A percentile compares a stretch with the other conserved stretches of the same genome.
Conservation (phyloP, 2,113 vertebrate genomes). For the Callorhinus ursinus region DNA sequence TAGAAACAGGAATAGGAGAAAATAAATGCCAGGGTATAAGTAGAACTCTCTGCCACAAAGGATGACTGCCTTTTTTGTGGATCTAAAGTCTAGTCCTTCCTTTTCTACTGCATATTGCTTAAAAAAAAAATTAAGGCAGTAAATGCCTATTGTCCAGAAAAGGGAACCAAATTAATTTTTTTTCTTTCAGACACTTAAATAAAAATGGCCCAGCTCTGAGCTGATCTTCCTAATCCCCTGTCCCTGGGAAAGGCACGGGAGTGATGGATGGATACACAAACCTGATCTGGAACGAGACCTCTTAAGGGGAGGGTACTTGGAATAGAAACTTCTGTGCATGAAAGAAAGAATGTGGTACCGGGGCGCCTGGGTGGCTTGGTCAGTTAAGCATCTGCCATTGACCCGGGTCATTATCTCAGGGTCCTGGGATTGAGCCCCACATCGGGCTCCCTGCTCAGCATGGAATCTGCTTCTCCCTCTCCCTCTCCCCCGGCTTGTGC, state of each 20-base stretch:
- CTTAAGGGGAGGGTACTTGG: not conserved
- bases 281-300: not conserved
- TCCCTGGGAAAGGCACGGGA: not conserved
- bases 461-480: too few species aligned
- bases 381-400: too few species aligned
- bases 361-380: too few species aligned
- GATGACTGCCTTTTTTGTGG: not conserved
- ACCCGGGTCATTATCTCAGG: too few species aligned
- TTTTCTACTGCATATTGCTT: not conserved
- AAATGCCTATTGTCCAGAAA: not conserved
- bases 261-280: not conserved
- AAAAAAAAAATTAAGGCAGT: not conserved
- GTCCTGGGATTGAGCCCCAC: too few species aligned
- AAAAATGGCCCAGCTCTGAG: not conserved
- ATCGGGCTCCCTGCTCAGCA: too few species aligned
- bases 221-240: not conserved
- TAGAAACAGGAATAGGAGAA: not conserved
- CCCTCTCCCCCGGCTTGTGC: too few species aligned
- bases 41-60: not conserved
- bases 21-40: not conserved
- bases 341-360: not conserved
- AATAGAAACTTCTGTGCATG: not conserved
- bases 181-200: not conserved
- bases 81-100: not conserved
- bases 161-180: constrained; percentile 10